Base-by-base conservation (phyloP, 2,888 invertebrate species). In the Molorchus minor region DNA sequence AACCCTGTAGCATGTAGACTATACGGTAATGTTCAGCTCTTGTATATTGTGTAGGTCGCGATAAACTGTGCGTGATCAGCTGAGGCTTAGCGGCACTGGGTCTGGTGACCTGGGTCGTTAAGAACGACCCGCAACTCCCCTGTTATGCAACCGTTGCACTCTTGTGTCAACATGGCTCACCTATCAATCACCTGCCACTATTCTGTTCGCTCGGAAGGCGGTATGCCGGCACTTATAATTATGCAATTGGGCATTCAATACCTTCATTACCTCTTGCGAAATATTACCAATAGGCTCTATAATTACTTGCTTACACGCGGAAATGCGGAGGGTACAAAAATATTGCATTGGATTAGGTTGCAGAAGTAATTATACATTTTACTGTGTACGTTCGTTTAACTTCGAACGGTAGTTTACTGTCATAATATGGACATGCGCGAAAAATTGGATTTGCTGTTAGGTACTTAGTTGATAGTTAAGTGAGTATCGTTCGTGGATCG, bases 101-200 rank as follows among this genome's bases (percentile, higher is more conserved):
- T 73, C 72, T 72, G 71, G 70, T 76, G 76, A 77, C 76, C 77
- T 67, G 70, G 69, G 72, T 71, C 69, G 76, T 76, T 76, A 76
- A 69, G 45, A 69, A 47, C 74, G 75, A 74, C 75, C 75, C 68
- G 70, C 57, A 66, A 72, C 75, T 72, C 75, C 74, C 68, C 71
- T 65, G 71, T 76, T 77, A 76, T 75, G 75, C 73, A 76, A 77
- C 75, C 69, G 68, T 64, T 67, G 67, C 71, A 66, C 68, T 70
- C 67, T 71, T 56, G 68, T 73, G 75, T 76, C 77, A 74, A 76
- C 75, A 75, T 71, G 59, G 56, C 51, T 63, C 66, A 63, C 60
- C 69, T 58, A 71, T 69, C 71, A 71, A 68, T 69, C 69, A 68
- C 53, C 35, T 29, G 33, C 17, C 16, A 35, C 33, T 56, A 41